Evolutionary conservation across 1,140 invertebrate genomes (phyloP).

Genomic region (Samia ricini): DNA sequence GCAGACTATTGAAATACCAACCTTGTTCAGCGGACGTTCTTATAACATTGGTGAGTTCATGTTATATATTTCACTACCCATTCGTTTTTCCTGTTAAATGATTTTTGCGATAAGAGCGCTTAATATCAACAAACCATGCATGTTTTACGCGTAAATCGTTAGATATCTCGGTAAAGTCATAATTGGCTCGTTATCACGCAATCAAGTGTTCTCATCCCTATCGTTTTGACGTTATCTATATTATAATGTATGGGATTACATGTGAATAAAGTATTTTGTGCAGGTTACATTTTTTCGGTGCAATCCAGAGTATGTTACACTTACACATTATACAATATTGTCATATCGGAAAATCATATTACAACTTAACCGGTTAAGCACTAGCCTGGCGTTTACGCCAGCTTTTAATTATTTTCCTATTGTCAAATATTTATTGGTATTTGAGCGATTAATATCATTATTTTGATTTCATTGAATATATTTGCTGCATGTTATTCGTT

Average conservation of each 20-base stretch:
- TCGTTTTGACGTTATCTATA: neutral
- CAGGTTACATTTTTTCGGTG: neutral
- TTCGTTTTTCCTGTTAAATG: neutral
- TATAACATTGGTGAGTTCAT: slow-evolving; percentile 58
- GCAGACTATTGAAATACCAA: slow-evolving; percentile 79
- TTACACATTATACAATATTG: neutral
- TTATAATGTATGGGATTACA: neutral
- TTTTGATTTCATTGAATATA: too few relatives aligned
- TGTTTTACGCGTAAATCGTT: neutral
- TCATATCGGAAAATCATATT: neutral
- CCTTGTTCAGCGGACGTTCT: slow-evolving; percentile 61
- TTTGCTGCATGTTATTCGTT: too few relatives aligned
- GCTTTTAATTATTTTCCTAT: too few relatives aligned
- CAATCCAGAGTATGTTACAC: neutral
- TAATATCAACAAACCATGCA: neutral
- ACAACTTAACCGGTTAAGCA: too few relatives aligned
- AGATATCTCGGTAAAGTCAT: neutral
- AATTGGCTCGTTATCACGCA: slow-evolving; percentile 4
- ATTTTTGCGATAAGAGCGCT: neutral
- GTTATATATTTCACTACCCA: neutral
- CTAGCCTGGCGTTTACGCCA: too few relatives aligned
- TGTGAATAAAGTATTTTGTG: neutral
- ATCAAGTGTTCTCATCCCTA: slow-evolving; percentile 2
- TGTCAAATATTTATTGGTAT: too few relatives aligned
- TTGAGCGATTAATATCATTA: too few relatives aligned